Percentiles rank a stretch among this genome's conserved stretches.
phyloP scores from a whole-genome alignment of 2,888 invertebrate genomes.

The Lapara coniferarum region DNA sequence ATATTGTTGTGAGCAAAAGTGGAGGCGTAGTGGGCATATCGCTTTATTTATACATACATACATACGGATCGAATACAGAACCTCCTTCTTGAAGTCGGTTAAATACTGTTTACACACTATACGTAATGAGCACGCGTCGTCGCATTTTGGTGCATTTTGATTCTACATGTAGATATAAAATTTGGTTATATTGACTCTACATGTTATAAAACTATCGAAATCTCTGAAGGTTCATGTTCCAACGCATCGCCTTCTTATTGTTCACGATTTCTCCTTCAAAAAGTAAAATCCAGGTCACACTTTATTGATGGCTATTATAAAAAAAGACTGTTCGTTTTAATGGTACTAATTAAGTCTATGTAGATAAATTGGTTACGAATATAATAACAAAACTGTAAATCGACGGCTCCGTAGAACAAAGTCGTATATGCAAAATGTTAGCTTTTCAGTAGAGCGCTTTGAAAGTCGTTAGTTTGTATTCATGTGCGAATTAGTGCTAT shows the following conservation, averaged over 20 bases:
- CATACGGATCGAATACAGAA: too few species aligned
- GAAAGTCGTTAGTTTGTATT: too few species aligned
- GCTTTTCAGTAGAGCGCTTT: too few species aligned
- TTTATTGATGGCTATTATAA: constrained; percentile 29
- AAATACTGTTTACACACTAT: constrained; percentile 51
- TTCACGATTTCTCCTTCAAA: constrained; percentile 65
- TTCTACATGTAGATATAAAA: constrained; percentile 51
- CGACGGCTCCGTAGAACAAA: too few species aligned
- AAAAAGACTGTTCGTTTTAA: neutral
- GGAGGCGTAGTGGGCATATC: too few species aligned
- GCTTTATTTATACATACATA: too few species aligned
- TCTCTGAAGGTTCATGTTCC: constrained; percentile 60
- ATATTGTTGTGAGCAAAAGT: too few species aligned
- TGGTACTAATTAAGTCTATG: neutral
- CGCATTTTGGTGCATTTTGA: constrained; percentile 67
- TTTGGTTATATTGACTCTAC: constrained; percentile 65
- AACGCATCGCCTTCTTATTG: constrained; percentile 33
- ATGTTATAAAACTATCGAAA: constrained; percentile 64
- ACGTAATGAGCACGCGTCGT: constrained; percentile 58
- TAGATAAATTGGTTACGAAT: neutral
- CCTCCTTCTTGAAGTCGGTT: too few species aligned
- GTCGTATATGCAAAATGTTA: too few species aligned
- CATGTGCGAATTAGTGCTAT: too few species aligned
- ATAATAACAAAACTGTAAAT: neutral
- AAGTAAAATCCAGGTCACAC: constrained; percentile 61